These are phyloP conservation scores for Hypomesus transpacificus DNA, from an alignment of 2,113 vertebrate species.

Conservation along the genomic window DNA sequence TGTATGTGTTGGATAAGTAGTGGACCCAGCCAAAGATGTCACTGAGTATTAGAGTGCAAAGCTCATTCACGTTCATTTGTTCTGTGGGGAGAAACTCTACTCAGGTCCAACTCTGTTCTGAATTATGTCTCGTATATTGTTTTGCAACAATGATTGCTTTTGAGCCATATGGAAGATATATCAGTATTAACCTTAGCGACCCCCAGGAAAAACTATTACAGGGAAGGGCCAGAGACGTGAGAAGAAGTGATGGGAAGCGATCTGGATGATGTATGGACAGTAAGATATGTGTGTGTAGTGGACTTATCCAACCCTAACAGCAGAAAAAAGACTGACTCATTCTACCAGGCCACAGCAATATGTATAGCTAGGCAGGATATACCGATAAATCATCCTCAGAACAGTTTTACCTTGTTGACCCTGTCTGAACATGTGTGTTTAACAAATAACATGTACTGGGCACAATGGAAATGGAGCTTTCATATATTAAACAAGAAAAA, in stretches of 20 bases:
- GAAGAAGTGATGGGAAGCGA: slow-evolving; percentile 26
- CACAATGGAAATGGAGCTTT: no score
- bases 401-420: no score
- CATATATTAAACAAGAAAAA: no score
- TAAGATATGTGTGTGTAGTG: slow-evolving; percentile 6
- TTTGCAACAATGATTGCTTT: slow-evolving; percentile 22
- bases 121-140: slow-evolving; percentile 43
- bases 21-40: slow-evolving; percentile 44
- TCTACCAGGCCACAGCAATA: background rate
- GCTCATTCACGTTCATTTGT: slow-evolving; percentile 42
- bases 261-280: slow-evolving; percentile 26
- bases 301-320: slow-evolving; percentile 17
- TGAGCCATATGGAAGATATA: slow-evolving; percentile 1
- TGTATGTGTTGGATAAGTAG: slow-evolving; percentile 26
- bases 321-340: slow-evolving; percentile 2
- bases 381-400: no score
- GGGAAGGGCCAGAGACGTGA: background rate
- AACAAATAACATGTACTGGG: background rate
- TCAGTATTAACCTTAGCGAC: slow-evolving; percentile 31
- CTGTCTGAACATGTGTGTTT: background rate
- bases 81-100: slow-evolving; percentile 21
- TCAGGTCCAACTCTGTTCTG: slow-evolving; percentile 22
- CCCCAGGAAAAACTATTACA: slow-evolving; percentile 24
- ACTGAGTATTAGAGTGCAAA: slow-evolving; percentile 30
- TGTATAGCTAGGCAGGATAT: background rate